Percentiles rank a stretch among this genome's conserved stretches.
These are phyloP conservation scores for Falco naumanni DNA, from an alignment of 2,797 vertebrate genomes.

Conservation along the genomic window DNA sequence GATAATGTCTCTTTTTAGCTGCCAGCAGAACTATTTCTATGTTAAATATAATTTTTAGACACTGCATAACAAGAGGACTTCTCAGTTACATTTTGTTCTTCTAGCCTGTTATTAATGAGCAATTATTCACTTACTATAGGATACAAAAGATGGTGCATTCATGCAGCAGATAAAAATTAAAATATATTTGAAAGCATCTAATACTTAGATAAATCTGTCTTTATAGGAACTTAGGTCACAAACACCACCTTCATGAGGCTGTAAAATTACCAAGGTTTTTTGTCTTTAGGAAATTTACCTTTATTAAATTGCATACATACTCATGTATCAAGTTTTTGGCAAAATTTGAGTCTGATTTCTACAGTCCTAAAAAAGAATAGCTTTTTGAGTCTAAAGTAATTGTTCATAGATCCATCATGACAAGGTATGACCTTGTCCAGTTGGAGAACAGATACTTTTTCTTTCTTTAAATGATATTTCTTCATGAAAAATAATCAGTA, in stretches of 20 bases:
- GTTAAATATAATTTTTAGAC: constrained; percentile 28
- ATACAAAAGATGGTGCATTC: background rate
- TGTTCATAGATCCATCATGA: background rate
- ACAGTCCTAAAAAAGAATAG: background rate
- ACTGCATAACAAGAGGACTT: background rate
- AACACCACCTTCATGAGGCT: background rate
- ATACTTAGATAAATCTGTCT: background rate
- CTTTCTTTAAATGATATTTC: background rate
- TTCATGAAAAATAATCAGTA: background rate
- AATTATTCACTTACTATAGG: constrained; percentile 13
- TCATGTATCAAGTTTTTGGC: background rate
- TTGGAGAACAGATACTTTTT: background rate
- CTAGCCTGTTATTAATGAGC: constrained; percentile 5
- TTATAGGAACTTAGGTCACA: background rate
- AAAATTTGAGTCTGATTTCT: background rate
- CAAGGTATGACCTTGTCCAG: background rate
- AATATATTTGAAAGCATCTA: background rate
- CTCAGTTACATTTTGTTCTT: constrained; percentile 47
- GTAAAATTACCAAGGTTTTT: background rate
- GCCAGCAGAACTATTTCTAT: background rate
- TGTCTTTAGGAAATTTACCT: background rate
- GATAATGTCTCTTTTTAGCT: background rate
- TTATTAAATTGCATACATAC: background rate
- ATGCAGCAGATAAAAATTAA: background rate
- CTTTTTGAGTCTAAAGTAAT: background rate